Evolutionary conservation across 2,797 vertebrate species (phyloP).

Genomic region (Martes flavigula): DNA sequence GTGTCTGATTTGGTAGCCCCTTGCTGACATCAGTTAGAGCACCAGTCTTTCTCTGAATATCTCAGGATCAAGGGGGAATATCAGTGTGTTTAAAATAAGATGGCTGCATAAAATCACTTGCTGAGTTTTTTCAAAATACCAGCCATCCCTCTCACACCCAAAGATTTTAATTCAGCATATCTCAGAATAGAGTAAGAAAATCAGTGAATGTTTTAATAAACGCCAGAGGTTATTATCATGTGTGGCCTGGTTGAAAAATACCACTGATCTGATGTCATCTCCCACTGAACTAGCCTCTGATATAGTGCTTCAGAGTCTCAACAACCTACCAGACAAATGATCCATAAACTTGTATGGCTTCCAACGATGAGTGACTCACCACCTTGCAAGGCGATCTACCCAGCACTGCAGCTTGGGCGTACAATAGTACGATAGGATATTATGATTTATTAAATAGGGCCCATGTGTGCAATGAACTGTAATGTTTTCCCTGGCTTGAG

Average conservation of each 20-base stretch:
- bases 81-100: not conserved
- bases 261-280: not conserved
- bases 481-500: not conserved
- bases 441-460: not conserved
- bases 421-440: not conserved
- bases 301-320: not conserved
- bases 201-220: not conserved
- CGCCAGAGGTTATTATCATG: not conserved
- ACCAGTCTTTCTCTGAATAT: not conserved
- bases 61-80: not conserved
- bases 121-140: not conserved
- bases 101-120: not conserved
- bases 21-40: constrained; percentile 54
- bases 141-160: not conserved
- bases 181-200: not conserved
- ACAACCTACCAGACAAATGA: not conserved
- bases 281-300: not conserved
- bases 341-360: not conserved
- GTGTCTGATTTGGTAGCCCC: constrained; percentile 61
- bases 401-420: not conserved
- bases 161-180: not conserved
- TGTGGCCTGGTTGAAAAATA: not conserved
- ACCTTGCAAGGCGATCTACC: not conserved
- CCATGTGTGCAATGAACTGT: not conserved
- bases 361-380: not conserved